phyloP scores from a whole-genome alignment of 2,888 invertebrate species.

The Dryobota labecula region DNA sequence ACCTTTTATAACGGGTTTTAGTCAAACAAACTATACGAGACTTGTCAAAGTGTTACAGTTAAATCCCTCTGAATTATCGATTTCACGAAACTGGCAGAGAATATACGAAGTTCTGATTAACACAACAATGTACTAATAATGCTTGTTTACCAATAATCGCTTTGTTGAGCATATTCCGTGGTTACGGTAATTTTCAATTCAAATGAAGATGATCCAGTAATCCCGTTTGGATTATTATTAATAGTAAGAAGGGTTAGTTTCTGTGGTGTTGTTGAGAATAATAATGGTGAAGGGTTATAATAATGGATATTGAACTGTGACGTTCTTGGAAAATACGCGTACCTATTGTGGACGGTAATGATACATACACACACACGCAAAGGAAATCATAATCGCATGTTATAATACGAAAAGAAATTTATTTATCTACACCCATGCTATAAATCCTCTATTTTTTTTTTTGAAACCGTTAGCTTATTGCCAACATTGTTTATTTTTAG shows the following conservation, averaged over 20 bases:
- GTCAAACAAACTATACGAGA: not conserved
- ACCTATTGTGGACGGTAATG: not conserved
- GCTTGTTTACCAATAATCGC: constrained; percentile 37
- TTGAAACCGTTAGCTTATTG: too few species aligned
- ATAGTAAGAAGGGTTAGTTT: constrained; percentile 37
- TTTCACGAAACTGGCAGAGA: constrained; percentile 6
- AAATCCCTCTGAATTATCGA: constrained; percentile 1
- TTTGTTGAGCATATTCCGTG: constrained; percentile 31
- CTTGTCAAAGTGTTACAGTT: not conserved
- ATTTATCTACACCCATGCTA: too few species aligned
- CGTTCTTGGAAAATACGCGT: not conserved
- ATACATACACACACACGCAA: too few species aligned
- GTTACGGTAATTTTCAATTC: constrained; percentile 61
- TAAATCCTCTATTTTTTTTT: too few species aligned
- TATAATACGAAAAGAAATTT: too few species aligned
- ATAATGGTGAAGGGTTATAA: constrained; percentile 12
- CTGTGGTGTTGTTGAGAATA: constrained; percentile 12
- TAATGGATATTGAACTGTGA: not conserved
- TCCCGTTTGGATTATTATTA: constrained; percentile 50
- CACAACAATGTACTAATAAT: constrained; percentile 19
- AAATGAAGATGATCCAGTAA: constrained; percentile 56
- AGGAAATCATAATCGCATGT: too few species aligned
- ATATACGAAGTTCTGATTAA: constrained; percentile 19
- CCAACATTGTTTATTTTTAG: too few species aligned
- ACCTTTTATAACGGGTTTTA: not conserved